Base-by-base conservation (phyloP, 2,113 vertebrate genomes). In the Semnornis frantzii region DNA sequence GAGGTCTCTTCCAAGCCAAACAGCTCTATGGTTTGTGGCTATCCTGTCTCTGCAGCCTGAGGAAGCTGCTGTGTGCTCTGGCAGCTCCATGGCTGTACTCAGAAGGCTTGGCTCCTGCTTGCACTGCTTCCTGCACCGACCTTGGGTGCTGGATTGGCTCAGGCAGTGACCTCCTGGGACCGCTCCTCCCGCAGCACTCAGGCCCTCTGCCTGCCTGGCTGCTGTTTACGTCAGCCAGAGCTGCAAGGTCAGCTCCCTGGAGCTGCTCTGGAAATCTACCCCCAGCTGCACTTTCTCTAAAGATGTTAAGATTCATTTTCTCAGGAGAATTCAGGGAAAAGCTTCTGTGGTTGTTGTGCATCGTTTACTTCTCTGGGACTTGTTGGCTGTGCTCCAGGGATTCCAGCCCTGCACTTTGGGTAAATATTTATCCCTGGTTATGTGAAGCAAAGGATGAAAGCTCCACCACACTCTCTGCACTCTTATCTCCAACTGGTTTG, bases 401-500 rank as follows among this genome's bases (percentile, higher is more conserved):
- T 91, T 94, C 91, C 90, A 93, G 90, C 55, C 82, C 95, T 91
- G 86, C 70, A 55, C 85, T 95, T 85, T 0, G 59, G 77, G 76
- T 95, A 96, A 96, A 96, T 94, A 97, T 95, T 95, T 96, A 93
- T 92, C 90, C 93, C 84, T 91, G 82, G 85, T 89, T 88, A 88
- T 90, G 93, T 81, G 93, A 95, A 96, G 97, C 60, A 5, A 70
- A 73, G 89, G 89, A 95, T 90, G 60, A 96, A 92, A 93, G 94
- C 84, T 70, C 75, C 64, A 72, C 82, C 90, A 82, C 44, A 6
- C 87, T 71, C 82, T 50, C 89, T 82, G 90, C 75, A 28, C 68
- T 81, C 80, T 91, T 91, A 73, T 87, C 91, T 88, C 93, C 90
- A 64, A 68, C 62, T 55, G 77, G 37, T 89, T 59, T 68, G 83